A percentile compares a stretch with the other conserved stretches of the same genome.
phyloP scores from a whole-genome alignment of 1,140 invertebrate genomes.

The Eurosta solidaginis region DNA sequence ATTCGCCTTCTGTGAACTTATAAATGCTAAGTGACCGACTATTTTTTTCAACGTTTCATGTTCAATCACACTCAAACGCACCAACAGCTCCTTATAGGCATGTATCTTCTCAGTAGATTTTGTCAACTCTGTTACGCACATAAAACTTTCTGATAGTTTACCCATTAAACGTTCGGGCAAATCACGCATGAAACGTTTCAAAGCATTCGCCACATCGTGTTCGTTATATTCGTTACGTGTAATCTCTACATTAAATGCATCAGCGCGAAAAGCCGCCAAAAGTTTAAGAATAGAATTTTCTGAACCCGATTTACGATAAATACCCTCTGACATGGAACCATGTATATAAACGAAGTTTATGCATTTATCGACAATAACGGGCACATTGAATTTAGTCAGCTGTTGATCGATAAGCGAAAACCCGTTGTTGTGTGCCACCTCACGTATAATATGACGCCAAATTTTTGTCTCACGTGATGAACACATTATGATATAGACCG shows the following conservation, averaged over 20 bases:
- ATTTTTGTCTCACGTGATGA: slow-evolving; percentile 68
- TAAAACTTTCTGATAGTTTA: slow-evolving; percentile 61
- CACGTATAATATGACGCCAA: slow-evolving; percentile 75
- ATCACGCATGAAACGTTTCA: slow-evolving; percentile 83
- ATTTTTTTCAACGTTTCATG: slow-evolving; percentile 75
- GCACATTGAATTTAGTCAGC: slow-evolving; percentile 82
- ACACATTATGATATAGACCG: slow-evolving; percentile 75
- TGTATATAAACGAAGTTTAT: slow-evolving; percentile 85
- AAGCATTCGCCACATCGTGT: slow-evolving; percentile 82
- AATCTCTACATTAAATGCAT: slow-evolving; percentile 83
- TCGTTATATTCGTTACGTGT: slow-evolving; percentile 74
- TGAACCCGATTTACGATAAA: slow-evolving; percentile 81
- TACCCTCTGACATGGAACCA: slow-evolving; percentile 82
- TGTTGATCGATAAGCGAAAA: slow-evolving; percentile 79
- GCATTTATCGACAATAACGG: slow-evolving; percentile 88
- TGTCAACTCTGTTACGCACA: slow-evolving; percentile 62
- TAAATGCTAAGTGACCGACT: slow-evolving; percentile 78
- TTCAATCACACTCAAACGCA: slow-evolving; percentile 70
- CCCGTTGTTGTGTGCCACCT: slow-evolving; percentile 78
- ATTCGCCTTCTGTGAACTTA: slow-evolving; percentile 72
- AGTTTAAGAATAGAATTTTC: slow-evolving; percentile 76
- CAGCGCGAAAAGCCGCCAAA: slow-evolving; percentile 73
- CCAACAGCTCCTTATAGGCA: slow-evolving; percentile 69
- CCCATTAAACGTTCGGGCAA: slow-evolving; percentile 73
- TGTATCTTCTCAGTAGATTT: slow-evolving; percentile 63